Percentiles rank a stretch among this genome's conserved stretches.
phyloP scores from a whole-genome alignment of 2,888 invertebrate genomes.

The Calliopum simillimum region DNA sequence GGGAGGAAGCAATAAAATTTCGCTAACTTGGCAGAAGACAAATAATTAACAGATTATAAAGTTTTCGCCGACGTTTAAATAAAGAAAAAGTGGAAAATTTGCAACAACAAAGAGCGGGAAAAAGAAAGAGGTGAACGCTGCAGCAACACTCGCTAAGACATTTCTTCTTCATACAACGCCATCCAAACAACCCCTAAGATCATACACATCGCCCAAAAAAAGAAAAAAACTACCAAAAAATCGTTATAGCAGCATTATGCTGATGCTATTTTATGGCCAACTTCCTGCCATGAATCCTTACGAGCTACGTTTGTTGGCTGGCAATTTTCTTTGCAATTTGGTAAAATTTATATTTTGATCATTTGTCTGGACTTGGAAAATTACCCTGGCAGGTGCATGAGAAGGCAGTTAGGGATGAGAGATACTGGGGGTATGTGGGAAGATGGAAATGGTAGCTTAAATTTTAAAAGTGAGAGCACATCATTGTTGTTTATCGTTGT shows the following conservation, averaged over 20 bases:
- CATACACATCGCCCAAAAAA: too few relatives aligned
- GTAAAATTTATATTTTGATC: constrained; percentile 42
- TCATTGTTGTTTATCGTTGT: constrained; percentile 39
- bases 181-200: background rate
- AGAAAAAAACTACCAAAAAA: constrained; percentile 6
- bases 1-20: constrained; percentile 50
- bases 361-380: constrained; percentile 43
- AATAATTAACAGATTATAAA: constrained; percentile 61
- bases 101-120: constrained; percentile 14
- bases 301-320: constrained; percentile 7
- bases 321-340: constrained; percentile 43
- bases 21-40: constrained; percentile 55
- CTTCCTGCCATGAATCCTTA: constrained; percentile 24
- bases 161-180: background rate
- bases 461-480: background rate
- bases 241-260: constrained; percentile 22
- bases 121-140: background rate
- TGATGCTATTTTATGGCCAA: constrained; percentile 41
- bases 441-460: background rate
- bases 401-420: background rate
- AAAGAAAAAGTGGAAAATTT: constrained; percentile 43
- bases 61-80: constrained; percentile 52
- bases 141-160: background rate
- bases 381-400: constrained; percentile 21
- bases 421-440: too few relatives aligned